phyloP scores from a whole-genome alignment of 1,140 invertebrate species.

The Orchesella cincta region DNA sequence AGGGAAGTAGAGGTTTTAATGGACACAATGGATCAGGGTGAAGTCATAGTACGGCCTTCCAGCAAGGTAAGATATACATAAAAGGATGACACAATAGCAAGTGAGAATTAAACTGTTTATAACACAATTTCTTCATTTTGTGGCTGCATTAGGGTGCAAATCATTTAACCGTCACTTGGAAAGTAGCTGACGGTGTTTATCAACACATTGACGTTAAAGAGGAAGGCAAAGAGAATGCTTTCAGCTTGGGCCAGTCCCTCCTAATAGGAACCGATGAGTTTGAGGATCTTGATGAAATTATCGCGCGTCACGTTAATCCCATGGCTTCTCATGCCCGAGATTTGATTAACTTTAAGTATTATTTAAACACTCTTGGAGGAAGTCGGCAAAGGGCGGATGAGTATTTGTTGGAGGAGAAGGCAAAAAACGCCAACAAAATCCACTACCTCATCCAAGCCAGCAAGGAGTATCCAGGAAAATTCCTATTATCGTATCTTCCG shows the following conservation, averaged over 20 bases:
- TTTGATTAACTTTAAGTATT: conserved; percentile 89
- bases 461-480: conserved; percentile 91
- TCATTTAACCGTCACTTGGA: conserved; percentile 97
- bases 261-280: conserved; percentile 87
- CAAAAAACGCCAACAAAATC: conserved; percentile 81
- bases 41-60: conserved; percentile 92
- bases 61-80: conserved; percentile 78
- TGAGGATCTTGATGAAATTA: conserved; percentile 99
- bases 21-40: conserved; percentile 90
- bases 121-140: conserved; percentile 56
- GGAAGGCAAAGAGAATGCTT: conserved; percentile 94
- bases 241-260: conserved; percentile 86
- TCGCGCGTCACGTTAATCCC: conserved; percentile 91
- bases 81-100: conserved; percentile 8
- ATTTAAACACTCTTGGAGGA: conserved; percentile 70
- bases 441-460: conserved; percentile 86
- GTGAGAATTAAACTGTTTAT: too few relatives aligned
- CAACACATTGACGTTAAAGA: conserved; percentile 96
- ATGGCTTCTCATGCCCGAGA: conserved; percentile 92
- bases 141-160: too few relatives aligned
- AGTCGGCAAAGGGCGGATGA: conserved; percentile 84
- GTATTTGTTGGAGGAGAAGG: conserved; percentile 79
- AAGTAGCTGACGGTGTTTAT: conserved; percentile 89
- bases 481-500: conserved; percentile 90
- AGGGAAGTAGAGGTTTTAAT: conserved; percentile 89